Evolutionary conservation across 2,113 vertebrate species (phyloP).

Genomic region (Numida meleagris): DNA sequence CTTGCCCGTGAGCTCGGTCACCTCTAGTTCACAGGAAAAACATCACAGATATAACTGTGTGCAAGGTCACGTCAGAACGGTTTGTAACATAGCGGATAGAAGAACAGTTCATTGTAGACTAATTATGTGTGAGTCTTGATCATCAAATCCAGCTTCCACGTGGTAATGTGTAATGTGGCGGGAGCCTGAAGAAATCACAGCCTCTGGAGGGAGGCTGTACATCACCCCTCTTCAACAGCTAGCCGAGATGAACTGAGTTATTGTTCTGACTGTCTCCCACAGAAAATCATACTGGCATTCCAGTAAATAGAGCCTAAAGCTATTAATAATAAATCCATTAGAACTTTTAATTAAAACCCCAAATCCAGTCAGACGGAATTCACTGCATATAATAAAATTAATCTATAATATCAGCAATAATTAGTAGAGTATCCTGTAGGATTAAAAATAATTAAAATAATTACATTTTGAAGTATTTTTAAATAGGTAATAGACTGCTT

Average conservation of each 20-base stretch:
- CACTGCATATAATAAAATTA: slow-evolving; percentile 65
- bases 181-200: neutral
- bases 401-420: slow-evolving; percentile 73
- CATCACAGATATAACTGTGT: fast-evolving
- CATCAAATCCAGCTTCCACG: neutral
- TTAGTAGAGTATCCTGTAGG: slow-evolving; percentile 75
- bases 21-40: neutral
- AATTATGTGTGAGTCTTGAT: neutral
- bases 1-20: neutral
- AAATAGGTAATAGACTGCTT: slow-evolving; percentile 60
- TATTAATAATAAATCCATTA: slow-evolving; percentile 77
- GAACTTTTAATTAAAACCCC: slow-evolving; percentile 72
- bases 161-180: neutral
- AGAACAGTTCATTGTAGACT: neutral
- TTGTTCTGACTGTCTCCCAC: slow-evolving; percentile 28
- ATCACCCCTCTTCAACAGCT: neutral
- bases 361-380: slow-evolving; percentile 66
- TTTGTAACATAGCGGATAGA: neutral
- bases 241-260: neutral
- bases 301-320: slow-evolving; percentile 63
- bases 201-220: neutral
- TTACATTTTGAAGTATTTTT: slow-evolving; percentile 69
- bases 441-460: slow-evolving; percentile 72
- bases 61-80: neutral
- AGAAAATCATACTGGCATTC: neutral